Base-by-base conservation (phyloP, 2,113 vertebrate species). In the Dipodomys merriami region DNA sequence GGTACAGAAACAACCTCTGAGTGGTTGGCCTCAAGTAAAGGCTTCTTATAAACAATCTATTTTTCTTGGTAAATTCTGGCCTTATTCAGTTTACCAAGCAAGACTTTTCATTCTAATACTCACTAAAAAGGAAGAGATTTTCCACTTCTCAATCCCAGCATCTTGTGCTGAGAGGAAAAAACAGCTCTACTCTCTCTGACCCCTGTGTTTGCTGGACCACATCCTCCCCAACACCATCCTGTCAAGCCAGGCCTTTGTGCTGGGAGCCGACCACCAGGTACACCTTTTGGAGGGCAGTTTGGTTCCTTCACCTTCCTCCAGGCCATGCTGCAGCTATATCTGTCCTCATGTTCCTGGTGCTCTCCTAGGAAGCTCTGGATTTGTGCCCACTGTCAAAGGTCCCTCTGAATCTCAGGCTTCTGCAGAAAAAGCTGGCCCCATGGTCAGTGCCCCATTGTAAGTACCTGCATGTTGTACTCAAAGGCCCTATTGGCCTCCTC, bases 381-480 rank as follows among this genome's bases (percentile, higher is more conserved):
- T 30, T 76, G 33, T 25, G 23, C 74, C 29, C 27, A 11, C 30
- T 10, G 5, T 80, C 77, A 83, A 49, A 91, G 6, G 35, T 83
- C 60, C 81, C 73, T 53, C 8, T 53, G 30, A 2, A 2, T 65
- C 71, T 30, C 7, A 35, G 46, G n/a, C 23, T 78, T 22, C 35
- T 22, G 10, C 53, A 57, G 53, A 13, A 18, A 33, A 7, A 62
- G 29, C 49, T 27, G 9, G 64, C 20, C 60, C 57, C 69, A 13
- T 20, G 60, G 67, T 76, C 5, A 4, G n/a, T 53, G 15, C 53
- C 57, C 57, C 53, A 29, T 19, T 57, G 12, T 57, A 57, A 88
- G 46, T 97, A 99, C 99, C 99, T 99, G 98, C 98, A 99, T 99
- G 97, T 99, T 99, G 93, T 99, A 99, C 16, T 98, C 97, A 49